Evolutionary conservation across 2,113 vertebrate genomes (phyloP).

Genomic region (Lophotis ruficrista): DNA sequence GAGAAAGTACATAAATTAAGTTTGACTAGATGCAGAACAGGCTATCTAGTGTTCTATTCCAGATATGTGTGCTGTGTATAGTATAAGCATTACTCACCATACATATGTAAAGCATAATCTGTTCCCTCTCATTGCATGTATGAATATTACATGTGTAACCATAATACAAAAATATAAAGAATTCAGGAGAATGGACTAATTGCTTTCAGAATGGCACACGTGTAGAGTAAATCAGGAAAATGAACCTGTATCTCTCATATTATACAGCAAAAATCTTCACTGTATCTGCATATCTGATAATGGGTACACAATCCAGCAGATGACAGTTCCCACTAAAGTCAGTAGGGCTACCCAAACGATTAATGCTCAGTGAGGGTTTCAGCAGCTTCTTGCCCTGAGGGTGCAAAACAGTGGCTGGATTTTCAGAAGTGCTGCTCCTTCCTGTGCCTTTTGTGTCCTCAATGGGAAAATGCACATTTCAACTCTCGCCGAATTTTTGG

Average conservation of each 20-base stretch:
- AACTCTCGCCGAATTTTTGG: not conserved
- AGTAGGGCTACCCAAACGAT: not conserved
- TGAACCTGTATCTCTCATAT: not conserved
- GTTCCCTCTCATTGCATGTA: not conserved
- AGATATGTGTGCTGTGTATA: not conserved
- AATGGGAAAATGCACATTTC: not conserved
- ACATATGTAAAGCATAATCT: not conserved
- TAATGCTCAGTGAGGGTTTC: not conserved
- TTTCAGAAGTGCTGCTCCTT: not conserved
- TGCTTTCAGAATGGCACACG: not conserved
- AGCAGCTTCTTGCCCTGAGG: not conserved
- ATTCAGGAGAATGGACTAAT: not conserved
- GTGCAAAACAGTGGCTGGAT: not conserved
- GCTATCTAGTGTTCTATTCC: not conserved
- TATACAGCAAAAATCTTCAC: not conserved
- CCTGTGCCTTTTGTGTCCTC: not conserved
- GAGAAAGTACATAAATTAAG: not conserved
- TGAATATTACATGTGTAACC: not conserved
- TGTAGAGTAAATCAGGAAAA: not conserved
- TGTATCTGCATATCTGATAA: not conserved
- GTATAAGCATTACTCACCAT: not conserved
- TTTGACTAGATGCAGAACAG: not conserved
- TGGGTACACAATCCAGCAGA: not conserved
- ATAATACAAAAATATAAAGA: not conserved
- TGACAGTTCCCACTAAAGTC: not conserved